Base-by-base conservation (phyloP, 2,888 invertebrate genomes). In the Synergus itoensis region DNA sequence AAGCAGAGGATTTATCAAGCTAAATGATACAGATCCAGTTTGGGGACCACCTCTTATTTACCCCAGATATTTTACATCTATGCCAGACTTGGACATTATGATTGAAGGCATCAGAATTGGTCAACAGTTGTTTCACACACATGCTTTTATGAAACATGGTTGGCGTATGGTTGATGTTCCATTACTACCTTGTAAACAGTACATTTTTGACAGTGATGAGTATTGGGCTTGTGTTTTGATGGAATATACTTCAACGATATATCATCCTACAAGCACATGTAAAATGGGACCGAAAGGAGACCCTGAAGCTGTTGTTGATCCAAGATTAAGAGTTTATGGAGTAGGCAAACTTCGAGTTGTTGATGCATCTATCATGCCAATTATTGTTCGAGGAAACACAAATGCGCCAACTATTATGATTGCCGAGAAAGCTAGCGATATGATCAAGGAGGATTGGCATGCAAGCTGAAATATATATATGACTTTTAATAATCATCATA, bases 371-470 rank as follows among this genome's bases (percentile, higher is more conserved):
- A 94, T 95, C 28, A 95, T 95, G 95, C 95, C 95, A 0, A 90
- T 91, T 41, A 94, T 95, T 82, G 93, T 94, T 0, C 91, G 94
- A 3, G 94, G 94, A 1, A 92, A 91, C 11, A 94, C 94, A 14
- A 93, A 94, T 78, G 93, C 94, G 0, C 93, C 94, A 0, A 93
- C 93, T 7, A 93, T 94, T 18, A 94, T 94, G 94, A 93, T 94
- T 40, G 94, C 93, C 0, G 94, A 98, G 88, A 98, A 98, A 90
- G 97, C 95, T 0, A 95, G 97, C 7, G 98, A 98, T 89, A 95
- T 98, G 94, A 96, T 98, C 83, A 97, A 97, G 90, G 95, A 97
- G 90, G 97, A 97, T 92, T 97, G 97, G 97, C 79, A 53, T n/a
- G 69, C n/a, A 16, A 69, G 69, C 36, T 69, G 48, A 69, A 28